A percentile compares a stretch with the other conserved stretches of the same genome.
Conservation (phyloP, 2,113 vertebrate species). For the Limanda limanda region DNA sequence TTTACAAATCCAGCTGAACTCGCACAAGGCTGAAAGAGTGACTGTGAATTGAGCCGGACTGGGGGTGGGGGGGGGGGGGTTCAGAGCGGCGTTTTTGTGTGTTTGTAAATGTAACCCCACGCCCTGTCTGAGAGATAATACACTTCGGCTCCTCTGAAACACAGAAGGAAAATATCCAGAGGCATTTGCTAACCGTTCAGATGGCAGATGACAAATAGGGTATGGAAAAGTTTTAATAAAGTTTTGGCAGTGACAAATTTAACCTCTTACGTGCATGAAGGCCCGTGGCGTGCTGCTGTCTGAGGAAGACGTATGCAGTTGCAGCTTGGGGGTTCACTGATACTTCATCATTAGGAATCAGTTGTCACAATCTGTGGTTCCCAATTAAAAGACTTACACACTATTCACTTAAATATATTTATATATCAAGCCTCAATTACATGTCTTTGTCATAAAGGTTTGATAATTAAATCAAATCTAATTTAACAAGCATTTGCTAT, state of each 20-base stretch:
- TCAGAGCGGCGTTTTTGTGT: not conserved
- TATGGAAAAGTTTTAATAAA: constrained; percentile 30
- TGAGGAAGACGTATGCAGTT: not conserved
- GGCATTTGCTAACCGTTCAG: constrained; percentile 18
- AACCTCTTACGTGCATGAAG: constrained; percentile 1
- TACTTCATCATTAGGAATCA: constrained; percentile 2
- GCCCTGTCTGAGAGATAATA: constrained; percentile 14
- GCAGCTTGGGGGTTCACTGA: not conserved
- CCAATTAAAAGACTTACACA: not conserved
- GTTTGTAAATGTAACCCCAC: constrained; percentile 22
- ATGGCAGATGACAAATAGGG: constrained; percentile 44
- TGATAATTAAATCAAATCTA: too few relatives aligned
- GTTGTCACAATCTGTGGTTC: not conserved
- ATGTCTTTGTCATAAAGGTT: too few relatives aligned
- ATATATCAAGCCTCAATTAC: too few relatives aligned
- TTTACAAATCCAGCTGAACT: constrained; percentile 39
- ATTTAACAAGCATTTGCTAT: too few relatives aligned
- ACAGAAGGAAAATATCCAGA: constrained; percentile 15
- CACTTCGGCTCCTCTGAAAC: constrained; percentile 8
- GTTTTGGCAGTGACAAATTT: constrained; percentile 44
- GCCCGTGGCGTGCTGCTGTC: not conserved
- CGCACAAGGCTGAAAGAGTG: constrained; percentile 14
- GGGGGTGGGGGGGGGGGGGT: not conserved
- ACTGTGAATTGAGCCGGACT: constrained; percentile 12
- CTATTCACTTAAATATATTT: not conserved